phyloP scores from a whole-genome alignment of 2,113 vertebrate genomes.

The Regulus satrapa region DNA sequence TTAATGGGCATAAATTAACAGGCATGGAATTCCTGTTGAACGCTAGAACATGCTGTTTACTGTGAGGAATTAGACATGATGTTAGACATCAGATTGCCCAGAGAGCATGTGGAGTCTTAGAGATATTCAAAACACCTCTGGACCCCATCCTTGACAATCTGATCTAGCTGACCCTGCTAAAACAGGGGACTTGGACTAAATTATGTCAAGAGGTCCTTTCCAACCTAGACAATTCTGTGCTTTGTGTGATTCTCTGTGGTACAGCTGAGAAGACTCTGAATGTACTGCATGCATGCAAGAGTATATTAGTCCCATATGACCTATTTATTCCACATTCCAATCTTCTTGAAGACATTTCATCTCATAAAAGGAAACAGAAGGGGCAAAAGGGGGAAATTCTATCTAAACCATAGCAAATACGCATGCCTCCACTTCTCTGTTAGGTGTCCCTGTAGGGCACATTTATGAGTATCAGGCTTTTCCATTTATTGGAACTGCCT shows the following conservation, averaged over 20 bases:
- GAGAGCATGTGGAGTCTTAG: not conserved
- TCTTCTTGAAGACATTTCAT: not conserved
- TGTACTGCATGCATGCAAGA: not conserved
- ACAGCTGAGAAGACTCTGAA: not conserved
- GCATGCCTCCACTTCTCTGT: not conserved
- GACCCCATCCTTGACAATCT: not conserved
- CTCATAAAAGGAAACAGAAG: not conserved
- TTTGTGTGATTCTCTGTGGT: not conserved
- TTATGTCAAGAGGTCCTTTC: not conserved
- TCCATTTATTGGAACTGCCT: not conserved
- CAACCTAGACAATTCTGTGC: not conserved
- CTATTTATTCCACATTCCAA: not conserved
- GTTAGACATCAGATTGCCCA: not conserved
- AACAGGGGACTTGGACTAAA: not conserved
- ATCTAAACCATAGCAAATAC: not conserved
- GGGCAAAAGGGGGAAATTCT: not conserved
- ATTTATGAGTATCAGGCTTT: not conserved
- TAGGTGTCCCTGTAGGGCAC: not conserved
- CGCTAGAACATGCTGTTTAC: not conserved
- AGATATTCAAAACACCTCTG: not conserved
- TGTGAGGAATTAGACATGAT: not conserved
- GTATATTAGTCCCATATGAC: not conserved
- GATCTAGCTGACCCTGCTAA: not conserved
- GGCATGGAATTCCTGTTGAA: not conserved
- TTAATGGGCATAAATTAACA: not conserved